Conservation (phyloP, 35 echinoderm and acorn worm genomes). For the Patiria miniata region DNA sequence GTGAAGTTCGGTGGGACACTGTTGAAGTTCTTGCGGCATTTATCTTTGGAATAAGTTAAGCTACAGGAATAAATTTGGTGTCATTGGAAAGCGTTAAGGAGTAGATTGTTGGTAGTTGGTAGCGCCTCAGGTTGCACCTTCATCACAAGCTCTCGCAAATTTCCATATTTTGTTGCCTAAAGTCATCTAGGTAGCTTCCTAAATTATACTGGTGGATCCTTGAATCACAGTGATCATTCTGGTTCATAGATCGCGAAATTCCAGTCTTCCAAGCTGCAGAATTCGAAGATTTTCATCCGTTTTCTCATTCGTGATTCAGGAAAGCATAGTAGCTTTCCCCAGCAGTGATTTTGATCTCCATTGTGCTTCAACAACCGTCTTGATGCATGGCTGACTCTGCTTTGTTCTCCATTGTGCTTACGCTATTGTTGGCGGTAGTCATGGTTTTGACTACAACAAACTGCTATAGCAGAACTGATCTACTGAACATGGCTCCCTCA, state of each 20-base stretch:
- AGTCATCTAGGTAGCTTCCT: background rate
- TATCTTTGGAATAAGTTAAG: too few species aligned
- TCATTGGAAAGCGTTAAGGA: too few species aligned
- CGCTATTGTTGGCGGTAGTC: background rate
- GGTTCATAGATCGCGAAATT: background rate
- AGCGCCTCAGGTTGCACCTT: too few species aligned
- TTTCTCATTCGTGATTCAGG: background rate
- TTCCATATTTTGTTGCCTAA: too few species aligned
- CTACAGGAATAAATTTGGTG: too few species aligned
- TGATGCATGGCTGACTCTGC: slow-evolving; percentile 5
- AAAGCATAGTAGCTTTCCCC: background rate
- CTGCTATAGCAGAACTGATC: background rate
- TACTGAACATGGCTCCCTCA: background rate
- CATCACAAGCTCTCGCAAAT: too few species aligned
- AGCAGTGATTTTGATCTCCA: background rate
- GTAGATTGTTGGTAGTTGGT: too few species aligned
- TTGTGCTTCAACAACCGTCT: background rate
- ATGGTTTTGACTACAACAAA: background rate
- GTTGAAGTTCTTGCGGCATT: too few species aligned
- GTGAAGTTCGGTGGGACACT: too few species aligned
- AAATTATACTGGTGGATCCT: background rate
- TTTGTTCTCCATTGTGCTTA: slow-evolving; percentile 8
- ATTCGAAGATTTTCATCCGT: too few species aligned
- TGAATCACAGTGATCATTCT: background rate
- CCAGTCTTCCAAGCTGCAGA: background rate